Evolutionary conservation across 2,888 invertebrate genomes (phyloP), one percentile per base, ranked within the genome.

Genomic region (Chydorus sphaericus): DNA sequence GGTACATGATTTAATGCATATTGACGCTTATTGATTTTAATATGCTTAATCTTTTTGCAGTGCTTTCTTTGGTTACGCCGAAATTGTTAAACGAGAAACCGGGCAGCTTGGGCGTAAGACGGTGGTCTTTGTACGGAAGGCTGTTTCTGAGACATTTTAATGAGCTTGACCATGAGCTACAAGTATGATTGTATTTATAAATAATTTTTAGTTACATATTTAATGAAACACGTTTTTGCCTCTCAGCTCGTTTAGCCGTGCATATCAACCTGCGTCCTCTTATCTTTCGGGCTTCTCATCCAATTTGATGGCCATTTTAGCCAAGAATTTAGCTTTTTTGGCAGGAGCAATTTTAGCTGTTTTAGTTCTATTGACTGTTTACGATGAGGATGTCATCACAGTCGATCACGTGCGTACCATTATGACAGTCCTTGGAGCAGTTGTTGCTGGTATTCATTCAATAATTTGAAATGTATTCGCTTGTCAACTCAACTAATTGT

Each of bases 121-220:
- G 83, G 61, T 96, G 96, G 96, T 93, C 94, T 0, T 75, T 85
- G 55, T 94, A 91, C 71, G 89, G 89, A 1, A 80, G 85, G n/a
- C 73, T 91, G 14, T 90, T 92, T 63, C 73, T 96, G 55, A 78
- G 98, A 0, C 98, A 99, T 70, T 98, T 97, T 71, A 99, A 99
- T 73, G 98, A 99, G 71, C 73, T 99, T 54, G 97, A 98, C 66
- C 98, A 99, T 71, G 97, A 99, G 69, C 71, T 99, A 11, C 44
- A 57, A 31, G 55, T 52, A 50, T n/a, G 8, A 37, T 23, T 23
- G n/a, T 52, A 20, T 16, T 4, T n/a, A n/a, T n/a, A 16, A 39
- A 39, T 14, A 14, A 7, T 39, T 14, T 16, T 10, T 16, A 14
- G 23, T 2, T 26, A 1, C 3, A 20, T n/a, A 50, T 29, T n/a